A percentile compares a stretch with the other conserved stretches of the same genome.
These are phyloP conservation scores for Clunio marinus DNA, from an alignment of 2,888 invertebrate genomes.

Conservation along the genomic window DNA sequence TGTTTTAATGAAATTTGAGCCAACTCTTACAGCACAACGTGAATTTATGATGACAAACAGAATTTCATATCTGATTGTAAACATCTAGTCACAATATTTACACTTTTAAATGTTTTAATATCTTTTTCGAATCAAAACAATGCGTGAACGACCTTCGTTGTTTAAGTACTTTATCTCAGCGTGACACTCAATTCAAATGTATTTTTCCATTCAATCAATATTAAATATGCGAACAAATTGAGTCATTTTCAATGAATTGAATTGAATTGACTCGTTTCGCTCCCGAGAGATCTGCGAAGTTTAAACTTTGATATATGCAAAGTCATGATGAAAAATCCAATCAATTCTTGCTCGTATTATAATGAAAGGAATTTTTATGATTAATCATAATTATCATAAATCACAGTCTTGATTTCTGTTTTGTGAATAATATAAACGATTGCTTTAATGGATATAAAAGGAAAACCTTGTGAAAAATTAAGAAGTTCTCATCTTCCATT, in stretches of 20 bases:
- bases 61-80: neutral
- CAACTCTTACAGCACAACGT: neutral
- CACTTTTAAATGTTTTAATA: neutral
- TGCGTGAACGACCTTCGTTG: neutral
- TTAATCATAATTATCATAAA: conserved; percentile 10
- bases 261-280: neutral
- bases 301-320: too few species aligned
- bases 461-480: neutral
- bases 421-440: neutral
- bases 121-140: neutral
- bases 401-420: neutral
- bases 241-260: neutral
- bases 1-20: neutral
- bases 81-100: neutral
- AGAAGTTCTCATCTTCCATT: too few species aligned
- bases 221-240: neutral
- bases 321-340: neutral
- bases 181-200: neutral
- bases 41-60: neutral
- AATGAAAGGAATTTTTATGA: neutral
- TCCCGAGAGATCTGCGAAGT: neutral
- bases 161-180: too few species aligned
- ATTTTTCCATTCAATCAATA: neutral
- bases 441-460: neutral
- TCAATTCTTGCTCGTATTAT: neutral